These are phyloP conservation scores for Drosophila jambulina DNA, from an alignment of 1,140 invertebrate species.

Conservation along the genomic window DNA sequence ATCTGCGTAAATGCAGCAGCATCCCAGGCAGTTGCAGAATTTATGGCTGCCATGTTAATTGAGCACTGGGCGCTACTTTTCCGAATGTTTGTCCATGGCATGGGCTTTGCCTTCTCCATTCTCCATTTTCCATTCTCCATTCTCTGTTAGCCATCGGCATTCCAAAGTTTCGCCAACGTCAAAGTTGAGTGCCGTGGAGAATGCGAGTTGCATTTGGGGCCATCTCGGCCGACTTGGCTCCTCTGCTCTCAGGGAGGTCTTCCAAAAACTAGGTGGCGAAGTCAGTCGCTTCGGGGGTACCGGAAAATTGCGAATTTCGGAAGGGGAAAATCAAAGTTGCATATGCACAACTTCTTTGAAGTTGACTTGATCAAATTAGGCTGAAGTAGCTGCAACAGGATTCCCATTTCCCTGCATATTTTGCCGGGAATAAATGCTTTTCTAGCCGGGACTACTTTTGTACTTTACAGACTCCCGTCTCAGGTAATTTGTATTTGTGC, in stretches of 20 bases:
- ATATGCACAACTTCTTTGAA: slow-evolving; percentile 49
- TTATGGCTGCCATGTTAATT: slow-evolving; percentile 80
- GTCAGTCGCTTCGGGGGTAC: slow-evolving; percentile 21
- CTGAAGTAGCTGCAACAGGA: slow-evolving; percentile 14
- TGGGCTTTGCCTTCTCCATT: slow-evolving; percentile 1
- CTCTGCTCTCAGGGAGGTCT: background rate
- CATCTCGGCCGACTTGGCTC: background rate
- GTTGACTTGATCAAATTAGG: slow-evolving; percentile 48
- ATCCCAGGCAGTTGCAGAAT: slow-evolving; percentile 58
- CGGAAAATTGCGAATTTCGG: slow-evolving; percentile 7
- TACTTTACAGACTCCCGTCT: background rate
- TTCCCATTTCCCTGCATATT: background rate
- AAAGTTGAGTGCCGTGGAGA: slow-evolving; percentile 40
- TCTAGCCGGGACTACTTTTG: background rate
- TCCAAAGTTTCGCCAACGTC: slow-evolving; percentile 36
- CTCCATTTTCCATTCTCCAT: background rate
- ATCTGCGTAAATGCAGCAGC: slow-evolving; percentile 73
- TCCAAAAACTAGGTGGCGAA: slow-evolving; percentile 34
- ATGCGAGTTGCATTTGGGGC: slow-evolving; percentile 28
- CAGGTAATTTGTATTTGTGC: background rate
- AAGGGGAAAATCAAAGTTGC: slow-evolving; percentile 36
- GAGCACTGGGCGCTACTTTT: slow-evolving; percentile 64
- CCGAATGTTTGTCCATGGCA: slow-evolving; percentile 27
- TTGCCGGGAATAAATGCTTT: background rate
- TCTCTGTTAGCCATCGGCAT: slow-evolving; percentile 12